Conservation (phyloP, 1,140 invertebrate species). For the Apis laboriosa region DNA sequence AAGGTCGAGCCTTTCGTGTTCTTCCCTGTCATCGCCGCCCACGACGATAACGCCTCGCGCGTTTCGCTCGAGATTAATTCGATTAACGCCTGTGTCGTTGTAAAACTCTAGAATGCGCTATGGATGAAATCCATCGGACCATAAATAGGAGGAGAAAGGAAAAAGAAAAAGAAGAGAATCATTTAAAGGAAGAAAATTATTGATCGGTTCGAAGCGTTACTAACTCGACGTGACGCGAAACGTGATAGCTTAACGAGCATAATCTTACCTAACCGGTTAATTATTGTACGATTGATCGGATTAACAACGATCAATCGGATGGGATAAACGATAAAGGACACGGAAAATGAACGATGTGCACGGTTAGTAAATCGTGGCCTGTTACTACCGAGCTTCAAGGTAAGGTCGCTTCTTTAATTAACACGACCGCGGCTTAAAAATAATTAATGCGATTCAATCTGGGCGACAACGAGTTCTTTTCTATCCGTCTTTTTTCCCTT, state of each 20-base stretch:
- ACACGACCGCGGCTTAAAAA: conserved; percentile 38
- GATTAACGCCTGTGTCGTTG: neutral
- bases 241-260: neutral
- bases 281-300: conserved; percentile 46
- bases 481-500: neutral
- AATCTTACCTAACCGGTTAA: conserved; percentile 23
- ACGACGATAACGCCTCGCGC: neutral
- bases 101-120: no score
- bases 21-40: neutral
- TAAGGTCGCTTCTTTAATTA: conserved; percentile 52
- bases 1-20: neutral
- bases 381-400: conserved; percentile 22
- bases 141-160: neutral
- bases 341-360: conserved; percentile 25
- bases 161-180: neutral
- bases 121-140: neutral
- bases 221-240: neutral
- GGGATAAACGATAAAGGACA: conserved; percentile 61
- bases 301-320: conserved; percentile 59
- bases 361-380: conserved; percentile 5
- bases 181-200: neutral
- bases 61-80: neutral
- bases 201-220: neutral
- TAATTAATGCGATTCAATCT: conserved; percentile 36
- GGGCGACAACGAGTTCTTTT: neutral